Evolutionary conservation across 1,140 invertebrate genomes (phyloP), one percentile per base, ranked within the genome.

Genomic region (Drosophila hydei): DNA sequence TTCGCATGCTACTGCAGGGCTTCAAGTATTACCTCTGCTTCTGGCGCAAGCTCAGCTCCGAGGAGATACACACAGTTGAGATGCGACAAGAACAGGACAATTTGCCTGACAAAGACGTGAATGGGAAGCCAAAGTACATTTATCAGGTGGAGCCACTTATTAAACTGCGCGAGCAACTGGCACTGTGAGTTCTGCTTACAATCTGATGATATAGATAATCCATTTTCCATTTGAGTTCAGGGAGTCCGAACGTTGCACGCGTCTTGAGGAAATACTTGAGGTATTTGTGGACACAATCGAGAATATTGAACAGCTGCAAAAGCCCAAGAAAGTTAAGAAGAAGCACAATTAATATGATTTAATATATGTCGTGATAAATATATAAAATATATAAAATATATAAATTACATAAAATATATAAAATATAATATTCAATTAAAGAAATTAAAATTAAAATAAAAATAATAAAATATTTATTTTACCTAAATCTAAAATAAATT

Each of bases 161-260:
- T 4, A n/a, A 21, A 6, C 50, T 69, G 0, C 50, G 30, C 4
- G 59, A 69, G 21, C 21, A 48, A 4, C 7, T 69, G 2, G 40
- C 67, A 1, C 5, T n/a, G 67, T 63, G 21, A 23, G 42, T 62
- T 48, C 1, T 8, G 3, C 0, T 4, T 25, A 4, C 7, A 55
- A 6, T n/a, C n/a, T n/a, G n/a, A n/a, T n/a, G n/a, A 16, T 0
- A 48, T 7, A 19, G 11, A 30, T n/a, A 7, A 23, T 11, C 5
- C 7, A n/a, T 8, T 23, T 21, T 1, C 1, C 11, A n/a, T n/a
- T n/a, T 27, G 3, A 25, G 4, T 36, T 16, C 11, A 65, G 52
- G 0, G 0, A 19, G 14, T 55, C 12, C 18, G 60, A 63, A 30
- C 38, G 38, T 0, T 16, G 16, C 7, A n/a, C 23, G 8, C 23